phyloP scores from a whole-genome alignment of 2,113 vertebrate species.

The Rhea americana region DNA sequence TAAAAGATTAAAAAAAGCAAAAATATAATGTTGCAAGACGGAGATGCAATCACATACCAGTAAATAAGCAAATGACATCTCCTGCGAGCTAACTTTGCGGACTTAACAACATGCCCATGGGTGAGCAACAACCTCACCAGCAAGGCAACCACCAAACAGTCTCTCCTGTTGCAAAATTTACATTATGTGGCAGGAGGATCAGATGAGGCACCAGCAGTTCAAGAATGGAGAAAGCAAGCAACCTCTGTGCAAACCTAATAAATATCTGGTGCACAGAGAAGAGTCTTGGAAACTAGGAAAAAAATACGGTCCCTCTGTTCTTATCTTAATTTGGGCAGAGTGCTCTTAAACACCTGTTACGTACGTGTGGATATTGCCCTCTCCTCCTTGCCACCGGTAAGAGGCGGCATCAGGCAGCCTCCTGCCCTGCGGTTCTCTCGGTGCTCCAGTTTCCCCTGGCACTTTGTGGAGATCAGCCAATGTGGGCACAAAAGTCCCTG shows the following conservation, averaged over 20 bases:
- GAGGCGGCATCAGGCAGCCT: not conserved
- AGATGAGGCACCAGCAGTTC: not conserved
- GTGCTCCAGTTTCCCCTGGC: rapidly evolving
- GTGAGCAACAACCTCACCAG: not conserved
- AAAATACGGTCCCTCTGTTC: not conserved
- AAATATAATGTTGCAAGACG: not conserved
- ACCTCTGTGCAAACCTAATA: not conserved
- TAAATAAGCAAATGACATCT: not conserved
- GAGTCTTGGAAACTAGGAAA: not conserved
- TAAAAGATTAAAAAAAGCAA: not conserved
- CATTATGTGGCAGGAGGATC: not conserved
- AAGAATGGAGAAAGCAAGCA: rapidly evolving
- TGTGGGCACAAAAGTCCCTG: not conserved
- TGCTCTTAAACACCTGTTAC: rapidly evolving
- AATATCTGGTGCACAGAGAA: not conserved
- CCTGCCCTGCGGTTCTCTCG: not conserved
- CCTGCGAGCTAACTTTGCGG: not conserved
- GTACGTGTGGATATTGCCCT: not conserved
- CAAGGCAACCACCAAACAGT: rapidly evolving
- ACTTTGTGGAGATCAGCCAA: not conserved
- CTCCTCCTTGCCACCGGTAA: not conserved
- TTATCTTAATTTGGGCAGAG: rapidly evolving
- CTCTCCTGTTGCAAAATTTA: rapidly evolving
- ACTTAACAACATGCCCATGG: too few species aligned
- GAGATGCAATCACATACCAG: not conserved